Conservation (phyloP, 2,797 vertebrate genomes). For the Sebastes kiyomatsui region DNA sequence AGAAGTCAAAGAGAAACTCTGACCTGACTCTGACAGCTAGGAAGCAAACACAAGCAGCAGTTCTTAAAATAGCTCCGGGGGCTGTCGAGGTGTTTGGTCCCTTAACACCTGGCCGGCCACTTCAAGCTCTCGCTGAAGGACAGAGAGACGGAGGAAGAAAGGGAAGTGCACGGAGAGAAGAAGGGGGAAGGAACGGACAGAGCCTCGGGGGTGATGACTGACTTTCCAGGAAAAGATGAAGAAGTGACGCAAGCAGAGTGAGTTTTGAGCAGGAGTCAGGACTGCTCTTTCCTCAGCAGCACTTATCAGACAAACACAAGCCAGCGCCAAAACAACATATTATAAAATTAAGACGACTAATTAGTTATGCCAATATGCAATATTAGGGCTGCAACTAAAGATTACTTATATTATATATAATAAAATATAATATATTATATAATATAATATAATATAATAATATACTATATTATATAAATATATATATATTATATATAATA, state of each 20-base stretch:
- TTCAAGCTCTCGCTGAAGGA: background rate
- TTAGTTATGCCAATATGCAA: background rate
- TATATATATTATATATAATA: too few species aligned
- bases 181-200: background rate
- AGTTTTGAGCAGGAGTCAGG: background rate
- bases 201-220: background rate
- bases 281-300: background rate
- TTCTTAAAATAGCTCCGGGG: constrained; percentile 52
- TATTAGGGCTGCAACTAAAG: background rate
- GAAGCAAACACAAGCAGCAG: constrained; percentile 14
- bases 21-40: constrained; percentile 3
- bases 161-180: background rate
- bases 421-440: too few species aligned
- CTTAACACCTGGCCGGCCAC: constrained; percentile 8
- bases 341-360: background rate
- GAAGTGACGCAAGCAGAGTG: background rate
- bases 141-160: constrained; percentile 1
- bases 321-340: background rate
- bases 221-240: background rate
- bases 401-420: background rate
- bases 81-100: constrained; percentile 29
- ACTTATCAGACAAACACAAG: background rate
- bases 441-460: too few species aligned
- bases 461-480: too few species aligned
- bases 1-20: constrained; percentile 21